phyloP scores from a whole-genome alignment of 2,888 invertebrate genomes.

The Cosmia pyralina region DNA sequence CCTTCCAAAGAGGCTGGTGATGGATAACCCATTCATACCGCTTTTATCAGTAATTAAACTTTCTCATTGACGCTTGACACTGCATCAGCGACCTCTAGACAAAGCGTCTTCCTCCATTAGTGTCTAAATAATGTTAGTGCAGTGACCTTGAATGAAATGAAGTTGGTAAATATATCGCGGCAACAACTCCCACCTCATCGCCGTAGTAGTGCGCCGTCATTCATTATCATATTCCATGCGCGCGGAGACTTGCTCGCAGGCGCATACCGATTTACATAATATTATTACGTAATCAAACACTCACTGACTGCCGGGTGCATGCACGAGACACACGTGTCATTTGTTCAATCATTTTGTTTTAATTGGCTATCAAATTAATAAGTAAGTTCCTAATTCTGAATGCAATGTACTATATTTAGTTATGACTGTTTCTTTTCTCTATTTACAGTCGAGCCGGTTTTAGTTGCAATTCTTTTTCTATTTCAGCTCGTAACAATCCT shows the following conservation, averaged over 20 bases:
- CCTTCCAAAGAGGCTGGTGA: neutral
- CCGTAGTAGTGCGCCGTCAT: conserved; percentile 33
- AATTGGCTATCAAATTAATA: neutral
- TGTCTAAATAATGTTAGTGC: conserved; percentile 34
- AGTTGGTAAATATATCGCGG: conserved; percentile 32
- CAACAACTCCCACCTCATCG: conserved; percentile 47
- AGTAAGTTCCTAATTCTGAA: conserved; percentile 25
- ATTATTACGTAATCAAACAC: conserved; percentile 40
- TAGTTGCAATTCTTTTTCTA: neutral
- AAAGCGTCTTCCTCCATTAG: neutral
- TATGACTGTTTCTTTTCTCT: neutral
- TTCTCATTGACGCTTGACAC: neutral
- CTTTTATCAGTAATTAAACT: neutral
- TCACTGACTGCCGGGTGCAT: conserved; percentile 31
- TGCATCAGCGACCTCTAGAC: conserved; percentile 16
- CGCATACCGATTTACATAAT: conserved; percentile 53
- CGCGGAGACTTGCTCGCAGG: conserved; percentile 30
- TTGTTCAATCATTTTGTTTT: neutral
- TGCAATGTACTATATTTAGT: neutral
- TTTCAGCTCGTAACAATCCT: conserved; percentile 7
- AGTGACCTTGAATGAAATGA: conserved; percentile 48
- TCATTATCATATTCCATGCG: conserved; percentile 52
- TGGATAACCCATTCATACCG: neutral
- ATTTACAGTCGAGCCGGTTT: neutral
- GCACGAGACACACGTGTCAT: conserved; percentile 16